These are phyloP conservation scores for Xestia rhomboidea DNA, from an alignment of 2,888 invertebrate genomes.

Conservation along the genomic window DNA sequence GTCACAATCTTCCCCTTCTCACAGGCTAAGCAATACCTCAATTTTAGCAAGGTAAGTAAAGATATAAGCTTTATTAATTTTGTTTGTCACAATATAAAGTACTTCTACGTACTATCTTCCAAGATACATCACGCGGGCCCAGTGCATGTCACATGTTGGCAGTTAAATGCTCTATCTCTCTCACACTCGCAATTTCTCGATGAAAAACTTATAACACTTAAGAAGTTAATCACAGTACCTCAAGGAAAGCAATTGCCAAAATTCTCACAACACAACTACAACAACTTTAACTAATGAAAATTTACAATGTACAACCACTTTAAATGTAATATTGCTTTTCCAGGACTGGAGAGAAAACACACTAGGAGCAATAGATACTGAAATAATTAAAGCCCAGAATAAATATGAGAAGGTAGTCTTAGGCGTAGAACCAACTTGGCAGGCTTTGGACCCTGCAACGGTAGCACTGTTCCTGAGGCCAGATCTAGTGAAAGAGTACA, in stretches of 20 bases:
- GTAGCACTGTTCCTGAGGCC: constrained; percentile 77
- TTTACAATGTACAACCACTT: background rate
- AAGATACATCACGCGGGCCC: background rate
- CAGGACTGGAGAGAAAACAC: constrained; percentile 81
- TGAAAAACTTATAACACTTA: no score
- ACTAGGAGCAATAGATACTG: constrained; percentile 78
- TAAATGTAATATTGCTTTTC: constrained; percentile 22
- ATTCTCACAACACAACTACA: no score
- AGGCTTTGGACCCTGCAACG: constrained; percentile 80
- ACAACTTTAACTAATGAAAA: background rate
- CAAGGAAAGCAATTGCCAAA: background rate
- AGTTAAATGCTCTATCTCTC: no score
- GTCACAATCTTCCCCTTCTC: constrained; percentile 84
- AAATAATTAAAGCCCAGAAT: constrained; percentile 80
- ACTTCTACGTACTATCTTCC: background rate
- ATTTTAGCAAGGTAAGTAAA: constrained; percentile 76
- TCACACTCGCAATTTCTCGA: no score
- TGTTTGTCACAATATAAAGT: no score
- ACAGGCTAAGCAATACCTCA: constrained; percentile 71
- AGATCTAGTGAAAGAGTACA: constrained; percentile 80
- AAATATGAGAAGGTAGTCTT: constrained; percentile 79
- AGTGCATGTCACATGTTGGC: background rate
- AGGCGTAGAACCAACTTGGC: constrained; percentile 72
- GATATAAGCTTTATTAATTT: background rate
- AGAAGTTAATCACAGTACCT: no score